A percentile compares a stretch with the other conserved stretches of the same genome.
These are phyloP conservation scores for Nasalis larvatus DNA, from an alignment of 2,113 vertebrate species.

Conservation along the genomic window DNA sequence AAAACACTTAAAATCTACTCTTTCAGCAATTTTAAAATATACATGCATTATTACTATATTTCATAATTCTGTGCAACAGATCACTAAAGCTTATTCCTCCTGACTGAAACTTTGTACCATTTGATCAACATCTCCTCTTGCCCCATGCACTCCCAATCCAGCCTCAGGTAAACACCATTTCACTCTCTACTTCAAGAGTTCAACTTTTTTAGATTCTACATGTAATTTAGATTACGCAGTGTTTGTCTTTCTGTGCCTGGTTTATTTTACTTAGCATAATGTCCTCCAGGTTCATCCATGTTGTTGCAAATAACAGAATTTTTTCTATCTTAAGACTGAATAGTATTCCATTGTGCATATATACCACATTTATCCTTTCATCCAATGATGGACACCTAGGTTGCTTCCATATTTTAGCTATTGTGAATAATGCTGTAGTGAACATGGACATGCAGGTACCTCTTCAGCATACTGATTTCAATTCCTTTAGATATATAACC, in stretches of 20 bases:
- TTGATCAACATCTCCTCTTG: neutral
- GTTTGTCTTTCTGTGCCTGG: neutral
- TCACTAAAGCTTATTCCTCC: neutral
- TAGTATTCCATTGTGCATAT: neutral
- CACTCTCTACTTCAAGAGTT: neutral
- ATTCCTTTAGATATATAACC: neutral
- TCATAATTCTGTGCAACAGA: neutral
- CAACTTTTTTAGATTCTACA: neutral
- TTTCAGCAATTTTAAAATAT: neutral
- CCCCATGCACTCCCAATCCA: neutral
- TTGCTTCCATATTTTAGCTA: neutral
- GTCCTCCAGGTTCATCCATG: neutral
- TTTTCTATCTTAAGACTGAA: neutral
- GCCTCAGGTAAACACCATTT: neutral
- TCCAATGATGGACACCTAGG: no score
- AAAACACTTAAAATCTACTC: neutral
- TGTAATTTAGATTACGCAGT: neutral
- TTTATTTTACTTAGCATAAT: neutral
- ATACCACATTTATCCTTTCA: neutral
- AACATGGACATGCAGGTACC: neutral
- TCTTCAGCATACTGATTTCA: neutral
- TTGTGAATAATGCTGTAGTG: neutral
- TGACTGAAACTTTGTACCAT: neutral
- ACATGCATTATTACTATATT: neutral
- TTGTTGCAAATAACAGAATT: neutral